Base-by-base conservation (phyloP, 2,113 vertebrate genomes). In the Pluvialis apricaria region DNA sequence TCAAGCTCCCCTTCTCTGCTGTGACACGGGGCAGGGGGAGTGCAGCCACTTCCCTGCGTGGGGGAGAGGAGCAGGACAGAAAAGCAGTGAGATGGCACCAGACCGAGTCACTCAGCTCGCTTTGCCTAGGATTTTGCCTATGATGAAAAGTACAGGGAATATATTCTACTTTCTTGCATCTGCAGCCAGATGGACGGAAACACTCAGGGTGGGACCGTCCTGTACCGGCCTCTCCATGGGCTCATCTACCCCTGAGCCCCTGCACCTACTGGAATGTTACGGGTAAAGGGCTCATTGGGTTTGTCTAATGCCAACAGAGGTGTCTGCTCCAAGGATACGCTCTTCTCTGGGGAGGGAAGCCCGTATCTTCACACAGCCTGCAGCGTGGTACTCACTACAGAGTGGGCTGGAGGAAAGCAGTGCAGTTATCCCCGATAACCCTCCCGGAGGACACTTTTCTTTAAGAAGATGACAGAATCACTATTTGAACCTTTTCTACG, bases 171-270 rank as follows among this genome's bases (percentile, higher is more conserved):
- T 15, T 36, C 32, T 8, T 54, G 54, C 29, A 25, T 24, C 52
- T 34, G 58, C 66, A 58, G 51, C 57, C 44, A 40, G 32, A 73
- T 38, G 28, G 15, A 52, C 51, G 16, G 32, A 52, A 66, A 31
- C 32, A 13, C 13, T 11, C 25, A 9, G 36, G 45, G 26, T 14
- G 18, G 32, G 58, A 72, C 28, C 19, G 26, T 58, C 66, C 12
- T 36, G 49, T 12, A 12, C 18, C 0, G 1, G 26, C 19, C 47
- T 58, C 47, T 29, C 62, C 24, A 14, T 15, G 19, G 2, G 2
- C 55, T 34, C 44, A 13, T 9, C 45, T 10, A 2, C 25, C 34
- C 52, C 51, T 8, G 44, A 36, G 25, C 32, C 40, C n/a, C 75
- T 65, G 65, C 22, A 10, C 11, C 38, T n/a, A 2, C 88, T 44